A percentile compares a stretch with the other conserved stretches of the same genome.
Evolutionary conservation across 1,140 invertebrate species (phyloP).

Genomic region (Rhopalosiphum maidis): DNA sequence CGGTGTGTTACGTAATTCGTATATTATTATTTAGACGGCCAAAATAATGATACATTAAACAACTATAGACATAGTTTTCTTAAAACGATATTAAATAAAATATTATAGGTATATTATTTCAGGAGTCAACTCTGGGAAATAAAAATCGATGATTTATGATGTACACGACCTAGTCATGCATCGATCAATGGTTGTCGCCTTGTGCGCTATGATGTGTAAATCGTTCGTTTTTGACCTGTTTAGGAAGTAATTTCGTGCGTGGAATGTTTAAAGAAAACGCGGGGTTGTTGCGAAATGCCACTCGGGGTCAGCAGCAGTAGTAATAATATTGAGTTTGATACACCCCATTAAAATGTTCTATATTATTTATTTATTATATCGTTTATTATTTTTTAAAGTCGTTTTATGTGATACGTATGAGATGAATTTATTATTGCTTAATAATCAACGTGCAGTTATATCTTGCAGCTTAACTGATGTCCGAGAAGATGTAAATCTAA

Average conservation of each 20-base stretch:
- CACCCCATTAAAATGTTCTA: neutral
- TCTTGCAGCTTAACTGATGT: neutral
- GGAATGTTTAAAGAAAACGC: slow-evolving; percentile 31
- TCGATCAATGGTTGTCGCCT: neutral
- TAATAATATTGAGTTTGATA: neutral
- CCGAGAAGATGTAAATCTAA: neutral
- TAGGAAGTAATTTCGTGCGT: slow-evolving; percentile 37
- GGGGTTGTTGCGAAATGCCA: slow-evolving; percentile 30
- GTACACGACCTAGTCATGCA: neutral
- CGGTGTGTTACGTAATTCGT: neutral
- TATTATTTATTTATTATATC: neutral
- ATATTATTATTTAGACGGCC: neutral
- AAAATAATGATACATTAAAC: neutral
- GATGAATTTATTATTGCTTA: neutral
- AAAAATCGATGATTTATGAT: neutral
- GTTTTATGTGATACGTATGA: neutral
- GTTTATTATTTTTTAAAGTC: neutral
- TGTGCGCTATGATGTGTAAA: neutral
- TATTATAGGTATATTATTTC: neutral
- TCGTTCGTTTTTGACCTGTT: slow-evolving; percentile 37
- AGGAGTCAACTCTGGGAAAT: neutral
- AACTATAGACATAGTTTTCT: neutral
- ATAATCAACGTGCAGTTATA: neutral
- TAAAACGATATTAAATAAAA: neutral
- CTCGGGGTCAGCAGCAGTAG: neutral